Evolutionary conservation across 2,113 vertebrate species (phyloP).

Genomic region (Riparia riparia): DNA sequence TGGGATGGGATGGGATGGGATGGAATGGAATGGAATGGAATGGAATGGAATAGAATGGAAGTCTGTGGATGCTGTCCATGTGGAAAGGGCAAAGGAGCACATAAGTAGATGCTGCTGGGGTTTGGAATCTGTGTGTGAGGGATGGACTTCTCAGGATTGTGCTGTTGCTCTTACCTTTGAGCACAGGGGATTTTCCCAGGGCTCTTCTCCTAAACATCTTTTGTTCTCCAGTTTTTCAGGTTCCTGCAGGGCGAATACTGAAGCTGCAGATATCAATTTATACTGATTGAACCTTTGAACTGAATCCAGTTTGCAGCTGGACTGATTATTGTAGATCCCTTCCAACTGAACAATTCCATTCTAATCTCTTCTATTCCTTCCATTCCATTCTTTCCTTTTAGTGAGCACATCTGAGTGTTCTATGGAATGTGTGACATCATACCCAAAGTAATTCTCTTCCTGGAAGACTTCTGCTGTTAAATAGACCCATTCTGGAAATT

Average conservation of each 20-base stretch:
- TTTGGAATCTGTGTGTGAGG: fast-evolving
- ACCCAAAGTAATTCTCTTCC: background rate
- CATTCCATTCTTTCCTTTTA: background rate
- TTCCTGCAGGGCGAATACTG: background rate
- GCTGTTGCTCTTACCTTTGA: background rate
- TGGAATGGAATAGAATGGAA: background rate
- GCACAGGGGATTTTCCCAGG: background rate
- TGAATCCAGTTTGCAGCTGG: background rate
- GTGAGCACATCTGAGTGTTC: background rate
- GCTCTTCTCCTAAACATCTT: background rate
- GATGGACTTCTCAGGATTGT: fast-evolving
- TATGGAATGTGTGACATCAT: background rate
- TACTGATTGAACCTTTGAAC: background rate
- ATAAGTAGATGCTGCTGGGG: fast-evolving
- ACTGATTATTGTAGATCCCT: background rate
- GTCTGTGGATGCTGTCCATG: background rate
- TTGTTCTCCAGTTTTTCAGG: background rate
- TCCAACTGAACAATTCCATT: background rate
- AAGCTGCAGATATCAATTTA: background rate
- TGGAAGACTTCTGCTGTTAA: background rate
- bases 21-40: background rate
- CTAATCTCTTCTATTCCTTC: background rate
- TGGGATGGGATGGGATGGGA: background rate
- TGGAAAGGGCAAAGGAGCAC: background rate
- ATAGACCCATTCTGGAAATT: background rate